These are phyloP conservation scores for Sarotherodon lohbergeri DNA, from an alignment of 2,113 vertebrate species.

Conservation along the genomic window DNA sequence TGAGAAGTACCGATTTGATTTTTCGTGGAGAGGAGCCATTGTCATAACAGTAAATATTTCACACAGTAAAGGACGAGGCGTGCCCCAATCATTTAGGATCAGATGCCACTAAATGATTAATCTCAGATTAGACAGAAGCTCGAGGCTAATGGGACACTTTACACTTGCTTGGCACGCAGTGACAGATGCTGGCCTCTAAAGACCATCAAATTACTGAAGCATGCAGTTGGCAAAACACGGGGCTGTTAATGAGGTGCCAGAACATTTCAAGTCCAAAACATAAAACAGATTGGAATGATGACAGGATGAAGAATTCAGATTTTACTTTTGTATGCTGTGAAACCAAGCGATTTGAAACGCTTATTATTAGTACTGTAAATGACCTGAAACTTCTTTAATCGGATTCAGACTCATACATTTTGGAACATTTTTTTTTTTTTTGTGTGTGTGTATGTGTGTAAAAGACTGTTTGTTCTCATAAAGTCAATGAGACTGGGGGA, in stretches of 20 bases:
- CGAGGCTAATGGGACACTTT: slow-evolving; percentile 45
- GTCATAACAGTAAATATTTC: neutral
- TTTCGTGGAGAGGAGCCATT: neutral
- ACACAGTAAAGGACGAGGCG: slow-evolving; percentile 11
- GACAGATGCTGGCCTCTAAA: slow-evolving; percentile 44
- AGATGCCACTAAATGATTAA: slow-evolving; percentile 57
- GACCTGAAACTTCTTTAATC: neutral
- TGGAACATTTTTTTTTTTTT: neutral
- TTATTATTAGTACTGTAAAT: neutral
- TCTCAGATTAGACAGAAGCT: slow-evolving; percentile 49
- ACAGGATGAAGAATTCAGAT: neutral
- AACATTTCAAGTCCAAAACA: slow-evolving; percentile 10
- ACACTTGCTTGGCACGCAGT: slow-evolving; percentile 1
- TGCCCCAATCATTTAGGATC: slow-evolving; percentile 35
- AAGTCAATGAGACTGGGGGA: neutral
- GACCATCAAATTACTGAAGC: slow-evolving; percentile 35
- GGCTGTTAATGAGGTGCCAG: slow-evolving; percentile 26
- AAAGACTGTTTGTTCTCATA: neutral
- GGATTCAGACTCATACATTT: neutral
- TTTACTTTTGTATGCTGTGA: neutral
- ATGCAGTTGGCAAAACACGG: slow-evolving; percentile 46
- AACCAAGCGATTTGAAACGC: neutral
- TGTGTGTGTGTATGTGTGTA: neutral
- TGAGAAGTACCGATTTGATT: neutral
- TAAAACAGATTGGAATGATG: neutral